Evolutionary conservation across 2,888 invertebrate genomes (phyloP).

Genomic region (Anthrax anthrax): DNA sequence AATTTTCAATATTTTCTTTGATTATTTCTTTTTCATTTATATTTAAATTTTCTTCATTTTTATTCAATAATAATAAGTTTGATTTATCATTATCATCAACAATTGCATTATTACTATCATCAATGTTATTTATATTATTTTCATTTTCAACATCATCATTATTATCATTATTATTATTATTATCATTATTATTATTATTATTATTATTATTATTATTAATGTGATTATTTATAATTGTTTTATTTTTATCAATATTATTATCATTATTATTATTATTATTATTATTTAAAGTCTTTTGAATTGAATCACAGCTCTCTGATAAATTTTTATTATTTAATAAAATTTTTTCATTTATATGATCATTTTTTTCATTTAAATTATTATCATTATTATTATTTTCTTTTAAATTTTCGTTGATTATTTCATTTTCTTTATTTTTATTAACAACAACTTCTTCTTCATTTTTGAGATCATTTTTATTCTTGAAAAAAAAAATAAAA

Average conservation of each 20-base stretch:
- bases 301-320: background rate
- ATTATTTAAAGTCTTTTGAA: background rate
- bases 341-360: too few relatives aligned
- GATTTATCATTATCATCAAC: too few relatives aligned
- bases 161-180: background rate
- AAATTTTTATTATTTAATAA: background rate
- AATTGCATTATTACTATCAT: too few relatives aligned
- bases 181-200: background rate
- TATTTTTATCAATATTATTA: background rate
- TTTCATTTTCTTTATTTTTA: background rate
- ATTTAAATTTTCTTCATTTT: too few relatives aligned
- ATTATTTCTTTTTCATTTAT: too few relatives aligned
- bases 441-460: background rate
- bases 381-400: background rate
- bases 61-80: too few relatives aligned
- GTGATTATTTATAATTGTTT: background rate
- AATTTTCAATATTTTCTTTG: too few relatives aligned
- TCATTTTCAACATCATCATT: background rate
- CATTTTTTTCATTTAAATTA: background rate
- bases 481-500: background rate
- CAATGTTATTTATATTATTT: background rate
- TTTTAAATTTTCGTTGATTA: background rate
- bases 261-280: background rate
- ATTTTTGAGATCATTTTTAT: conserved; percentile 6
- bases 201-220: background rate